These are phyloP conservation scores for Dromaius novaehollandiae DNA, from an alignment of 2,113 vertebrate species.

Conservation along the genomic window DNA sequence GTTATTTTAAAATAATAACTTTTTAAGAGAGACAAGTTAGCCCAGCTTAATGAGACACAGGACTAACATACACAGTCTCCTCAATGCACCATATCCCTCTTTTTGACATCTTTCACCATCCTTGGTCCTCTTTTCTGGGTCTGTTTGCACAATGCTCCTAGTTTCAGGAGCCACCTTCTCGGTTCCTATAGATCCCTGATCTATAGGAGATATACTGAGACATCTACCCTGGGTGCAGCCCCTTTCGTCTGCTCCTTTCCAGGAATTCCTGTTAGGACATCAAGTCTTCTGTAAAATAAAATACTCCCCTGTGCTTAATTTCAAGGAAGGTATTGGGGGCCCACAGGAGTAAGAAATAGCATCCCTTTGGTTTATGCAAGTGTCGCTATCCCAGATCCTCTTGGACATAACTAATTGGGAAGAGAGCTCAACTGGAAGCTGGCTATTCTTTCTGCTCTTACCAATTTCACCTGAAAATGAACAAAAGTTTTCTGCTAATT, in stretches of 20 bases:
- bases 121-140: neutral
- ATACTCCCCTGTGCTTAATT: neutral
- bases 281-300: neutral
- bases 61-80: neutral
- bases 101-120: neutral
- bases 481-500: neutral
- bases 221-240: neutral
- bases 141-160: fast-evolving
- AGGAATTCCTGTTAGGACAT: neutral
- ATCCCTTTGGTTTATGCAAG: neutral
- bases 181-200: neutral
- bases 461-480: neutral
- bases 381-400: neutral
- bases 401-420: neutral
- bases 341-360: neutral
- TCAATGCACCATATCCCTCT: no score
- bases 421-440: neutral
- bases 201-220: neutral
- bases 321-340: neutral
- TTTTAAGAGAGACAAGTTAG: neutral
- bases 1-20: neutral
- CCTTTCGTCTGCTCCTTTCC: neutral
- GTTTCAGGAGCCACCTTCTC: neutral
- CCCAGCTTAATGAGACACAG: neutral
- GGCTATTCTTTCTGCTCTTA: neutral